These are phyloP conservation scores for Apodemus agrarius DNA, from an alignment of 2,797 vertebrate species.

Conservation along the genomic window DNA sequence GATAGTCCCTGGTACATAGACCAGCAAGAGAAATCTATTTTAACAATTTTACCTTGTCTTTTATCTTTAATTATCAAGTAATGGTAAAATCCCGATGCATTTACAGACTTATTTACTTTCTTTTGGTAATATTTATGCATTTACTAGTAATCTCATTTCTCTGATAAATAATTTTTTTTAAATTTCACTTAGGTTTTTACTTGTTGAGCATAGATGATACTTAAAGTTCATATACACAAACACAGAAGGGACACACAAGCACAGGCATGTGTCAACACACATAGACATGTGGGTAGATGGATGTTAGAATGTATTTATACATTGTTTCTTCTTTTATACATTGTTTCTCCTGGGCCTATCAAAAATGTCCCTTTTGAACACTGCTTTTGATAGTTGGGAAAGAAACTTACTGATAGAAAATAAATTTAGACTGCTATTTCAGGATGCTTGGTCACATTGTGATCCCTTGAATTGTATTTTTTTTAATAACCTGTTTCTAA, in stretches of 20 bases:
- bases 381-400: background rate
- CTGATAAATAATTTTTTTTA: background rate
- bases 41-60: background rate
- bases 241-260: background rate
- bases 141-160: background rate
- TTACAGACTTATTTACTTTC: background rate
- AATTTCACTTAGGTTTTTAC: background rate
- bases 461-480: too few species aligned
- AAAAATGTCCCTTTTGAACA: background rate
- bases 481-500: too few species aligned
- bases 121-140: background rate
- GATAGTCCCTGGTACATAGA: background rate
- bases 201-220: background rate
- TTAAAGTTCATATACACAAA: background rate
- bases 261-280: background rate
- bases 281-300: background rate
- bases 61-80: background rate
- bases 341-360: background rate
- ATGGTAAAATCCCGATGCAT: background rate
- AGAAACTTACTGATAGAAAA: background rate
- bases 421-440: background rate
- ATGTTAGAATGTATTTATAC: background rate
- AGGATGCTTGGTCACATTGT: too few species aligned
- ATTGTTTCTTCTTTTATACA: background rate
- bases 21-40: background rate